A percentile compares a stretch with the other conserved stretches of the same genome.
These are phyloP conservation scores for Solea solea DNA, from an alignment of 2,113 vertebrate species.

Conservation along the genomic window DNA sequence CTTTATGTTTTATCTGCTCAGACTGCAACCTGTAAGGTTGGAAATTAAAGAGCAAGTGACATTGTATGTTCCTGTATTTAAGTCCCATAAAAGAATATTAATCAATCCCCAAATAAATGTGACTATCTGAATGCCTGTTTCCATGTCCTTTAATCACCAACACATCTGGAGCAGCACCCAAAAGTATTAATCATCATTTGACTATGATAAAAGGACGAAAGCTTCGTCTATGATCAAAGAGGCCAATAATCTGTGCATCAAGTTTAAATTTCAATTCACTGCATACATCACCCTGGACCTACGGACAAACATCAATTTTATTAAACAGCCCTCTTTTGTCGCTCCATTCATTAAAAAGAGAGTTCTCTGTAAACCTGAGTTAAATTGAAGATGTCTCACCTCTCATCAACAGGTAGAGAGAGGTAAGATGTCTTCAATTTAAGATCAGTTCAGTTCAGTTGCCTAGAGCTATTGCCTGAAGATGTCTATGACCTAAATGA, in stretches of 20 bases:
- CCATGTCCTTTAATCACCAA: slow-evolving; percentile 22
- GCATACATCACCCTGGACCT: not conserved
- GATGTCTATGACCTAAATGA: no score
- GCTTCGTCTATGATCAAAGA: slow-evolving; percentile 2
- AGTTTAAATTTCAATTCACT: slow-evolving; percentile 1
- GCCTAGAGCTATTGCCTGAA: no score
- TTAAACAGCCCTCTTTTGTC: not conserved
- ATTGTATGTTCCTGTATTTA: slow-evolving; percentile 59
- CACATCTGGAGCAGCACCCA: slow-evolving; percentile 19
- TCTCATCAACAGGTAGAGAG: no score
- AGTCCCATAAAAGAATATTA: slow-evolving; percentile 40
- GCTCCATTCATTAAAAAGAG: slow-evolving; percentile 1
- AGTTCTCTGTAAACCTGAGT: no score
- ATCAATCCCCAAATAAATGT: slow-evolving; percentile 30
- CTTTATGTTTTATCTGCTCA: slow-evolving; percentile 99
- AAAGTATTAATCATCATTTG: slow-evolving; percentile 21
- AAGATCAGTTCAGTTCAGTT: no score
- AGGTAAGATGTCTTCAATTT: no score
- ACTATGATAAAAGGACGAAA: slow-evolving; percentile 18
- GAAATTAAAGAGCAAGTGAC: slow-evolving; percentile 77
- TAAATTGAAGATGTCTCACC: no score
- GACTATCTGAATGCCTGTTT: not conserved
- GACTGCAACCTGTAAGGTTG: slow-evolving; percentile 96
- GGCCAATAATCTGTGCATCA: slow-evolving; percentile 7
- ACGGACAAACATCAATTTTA: slow-evolving; percentile 1